Conservation (phyloP, 2,113 vertebrate genomes). For the Hippopotamus amphibius region DNA sequence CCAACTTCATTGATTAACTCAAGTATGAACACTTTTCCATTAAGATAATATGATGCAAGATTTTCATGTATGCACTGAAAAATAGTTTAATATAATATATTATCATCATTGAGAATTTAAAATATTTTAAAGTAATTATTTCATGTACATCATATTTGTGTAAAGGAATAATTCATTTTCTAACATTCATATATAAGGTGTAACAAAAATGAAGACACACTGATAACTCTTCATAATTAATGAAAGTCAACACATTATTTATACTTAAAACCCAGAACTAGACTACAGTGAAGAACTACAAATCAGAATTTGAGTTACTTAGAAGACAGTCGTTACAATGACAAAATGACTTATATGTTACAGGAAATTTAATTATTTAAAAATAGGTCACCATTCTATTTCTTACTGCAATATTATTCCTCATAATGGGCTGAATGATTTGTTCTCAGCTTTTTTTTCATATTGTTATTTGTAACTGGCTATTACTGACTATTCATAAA, state of each 20-base stretch:
- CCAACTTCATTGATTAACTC: too few species aligned
- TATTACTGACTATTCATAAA: conserved; percentile 62
- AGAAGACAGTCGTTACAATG: not conserved
- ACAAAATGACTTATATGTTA: conserved; percentile 12
- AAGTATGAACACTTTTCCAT: not conserved
- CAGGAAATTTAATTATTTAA: conserved; percentile 56
- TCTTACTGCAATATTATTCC: not conserved
- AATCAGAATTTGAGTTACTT: conserved; percentile 5
- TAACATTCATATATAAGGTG: not conserved
- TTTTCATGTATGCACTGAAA: not conserved
- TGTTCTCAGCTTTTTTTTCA: conserved; percentile 39
- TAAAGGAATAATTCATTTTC: not conserved
- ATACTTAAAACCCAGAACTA: conserved; percentile 30
- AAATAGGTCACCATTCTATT: not conserved
- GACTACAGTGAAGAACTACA: not conserved
- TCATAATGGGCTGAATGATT: conserved; percentile 48
- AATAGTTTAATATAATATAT: not conserved
- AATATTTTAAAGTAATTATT: not conserved
- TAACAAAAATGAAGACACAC: not conserved
- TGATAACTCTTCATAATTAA: conserved; percentile 27
- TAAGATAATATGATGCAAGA: not conserved
- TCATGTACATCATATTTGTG: not conserved
- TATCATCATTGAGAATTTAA: not conserved
- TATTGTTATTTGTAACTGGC: not conserved
- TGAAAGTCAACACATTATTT: not conserved